These are phyloP conservation scores for Nothocercus nigrocapillus DNA, from an alignment of 2,113 vertebrate species.

Conservation along the genomic window DNA sequence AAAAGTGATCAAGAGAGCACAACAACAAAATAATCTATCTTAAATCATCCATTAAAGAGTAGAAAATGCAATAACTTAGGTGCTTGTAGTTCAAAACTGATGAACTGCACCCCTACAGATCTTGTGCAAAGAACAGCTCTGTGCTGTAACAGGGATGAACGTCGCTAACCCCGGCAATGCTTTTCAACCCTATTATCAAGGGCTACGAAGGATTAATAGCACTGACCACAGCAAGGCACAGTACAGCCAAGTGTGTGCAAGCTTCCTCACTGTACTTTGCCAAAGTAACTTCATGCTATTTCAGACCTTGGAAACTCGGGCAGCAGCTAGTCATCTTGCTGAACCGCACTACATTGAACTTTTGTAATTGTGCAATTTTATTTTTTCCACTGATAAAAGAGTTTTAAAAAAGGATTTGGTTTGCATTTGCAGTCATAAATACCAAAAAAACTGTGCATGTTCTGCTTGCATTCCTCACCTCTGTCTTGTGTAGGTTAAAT, in stretches of 20 bases:
- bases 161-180: background rate
- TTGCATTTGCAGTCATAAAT: background rate
- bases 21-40: background rate
- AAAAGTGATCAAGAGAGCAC: background rate
- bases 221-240: background rate
- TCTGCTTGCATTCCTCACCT: constrained; percentile 11
- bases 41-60: background rate
- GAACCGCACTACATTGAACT: background rate
- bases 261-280: background rate
- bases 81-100: background rate
- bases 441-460: background rate
- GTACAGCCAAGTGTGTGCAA: background rate
- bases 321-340: background rate
- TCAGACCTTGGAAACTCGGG: background rate
- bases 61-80: background rate
- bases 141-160: background rate
- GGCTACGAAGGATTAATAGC: background rate
- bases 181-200: background rate
- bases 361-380: background rate
- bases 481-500: constrained; percentile 4
- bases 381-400: background rate
- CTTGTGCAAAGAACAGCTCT: background rate
- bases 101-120: background rate
- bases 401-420: background rate
- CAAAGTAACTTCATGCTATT: background rate